phyloP scores from a whole-genome alignment of 2,888 invertebrate species.

The Stenurella melanura region DNA sequence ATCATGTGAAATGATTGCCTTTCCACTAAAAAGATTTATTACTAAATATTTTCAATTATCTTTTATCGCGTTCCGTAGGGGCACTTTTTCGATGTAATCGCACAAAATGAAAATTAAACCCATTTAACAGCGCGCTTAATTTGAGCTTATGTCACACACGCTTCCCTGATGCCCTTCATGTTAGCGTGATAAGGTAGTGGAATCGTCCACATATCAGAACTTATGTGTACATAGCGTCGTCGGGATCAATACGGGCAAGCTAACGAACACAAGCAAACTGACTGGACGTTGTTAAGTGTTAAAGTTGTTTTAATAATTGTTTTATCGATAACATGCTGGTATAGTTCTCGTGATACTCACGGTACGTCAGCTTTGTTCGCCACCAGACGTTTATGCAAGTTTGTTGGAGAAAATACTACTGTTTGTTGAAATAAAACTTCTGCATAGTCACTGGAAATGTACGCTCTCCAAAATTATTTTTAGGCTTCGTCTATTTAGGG shows the following conservation, averaged over 20 bases:
- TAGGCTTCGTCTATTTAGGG: no score
- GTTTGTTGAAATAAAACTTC: no score
- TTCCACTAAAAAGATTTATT: not conserved
- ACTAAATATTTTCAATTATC: conserved; percentile 22
- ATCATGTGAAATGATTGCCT: not conserved
- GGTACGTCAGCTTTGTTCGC: not conserved
- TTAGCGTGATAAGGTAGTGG: conserved; percentile 6
- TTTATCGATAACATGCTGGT: not conserved
- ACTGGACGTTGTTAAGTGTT: not conserved
- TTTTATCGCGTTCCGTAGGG: conserved; percentile 19
- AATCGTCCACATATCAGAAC: conserved; percentile 3
- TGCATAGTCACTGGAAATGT: no score
- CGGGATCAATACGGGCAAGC: not conserved
- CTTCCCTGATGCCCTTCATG: conserved; percentile 7
- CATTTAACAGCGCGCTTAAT: conserved; percentile 21
- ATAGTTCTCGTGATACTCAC: not conserved
- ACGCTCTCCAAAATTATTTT: no score
- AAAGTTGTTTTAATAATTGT: not conserved
- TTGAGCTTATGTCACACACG: conserved; percentile 16
- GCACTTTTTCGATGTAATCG: conserved; percentile 16
- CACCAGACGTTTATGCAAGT: not conserved
- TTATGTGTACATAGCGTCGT: conserved; percentile 1
- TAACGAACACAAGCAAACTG: conserved; percentile 1
- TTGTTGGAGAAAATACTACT: no score
- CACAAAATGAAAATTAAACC: conserved; percentile 24